Evolutionary conservation across 2,797 vertebrate species (phyloP), one percentile per base, ranked within the genome.

Genomic region (Myoxocephalus aenaeus): DNA sequence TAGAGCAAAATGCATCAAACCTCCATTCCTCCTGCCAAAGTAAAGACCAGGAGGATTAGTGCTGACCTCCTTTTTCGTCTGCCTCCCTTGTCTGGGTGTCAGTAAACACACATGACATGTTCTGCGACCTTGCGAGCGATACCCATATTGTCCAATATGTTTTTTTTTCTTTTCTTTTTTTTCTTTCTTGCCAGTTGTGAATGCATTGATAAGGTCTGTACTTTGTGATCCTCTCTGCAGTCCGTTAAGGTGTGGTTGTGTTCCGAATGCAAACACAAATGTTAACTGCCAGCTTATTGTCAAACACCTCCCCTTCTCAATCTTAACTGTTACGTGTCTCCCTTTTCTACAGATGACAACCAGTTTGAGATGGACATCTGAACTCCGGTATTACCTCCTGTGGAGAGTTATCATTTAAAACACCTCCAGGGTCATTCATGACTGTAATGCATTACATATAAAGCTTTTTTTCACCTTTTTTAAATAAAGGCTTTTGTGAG

Each of bases 281-380:
- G 13, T 62, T 36, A 77, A 70, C 42, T 58, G 15, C 1, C 58
- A 61, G 13, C 70, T 65, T 56, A 70, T 59, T 75, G 44, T 71
- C 54, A 73, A n/a, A 68, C 59, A 15, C 53, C 27, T 59, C 3
- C 3, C 1, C 10, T 51, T 46, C 34, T 29, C 77, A 32, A 78
- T 61, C 53, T 56, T 15, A 38, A 59, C 34, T 12, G 9, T 62
- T 70, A 50, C 4, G 65, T 20, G 53, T 59, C 50, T 62, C 40
- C 22, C 10, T 44, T 73, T 40, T 56, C 75, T 78, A 90, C 91
- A 92, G 95, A 96, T 69, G 95, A 96, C 89, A 94, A 70, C 94
- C 95, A 96, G 93, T 96, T 96, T 84, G 95, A 96, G 90, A 96
- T 96, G 95, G 95, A 96, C 91, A 96, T 96, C 87, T 96, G 92